Evolutionary conservation across 1,140 invertebrate genomes (phyloP).

Genomic region (Pachyrhynchus sulphureomaculatus): DNA sequence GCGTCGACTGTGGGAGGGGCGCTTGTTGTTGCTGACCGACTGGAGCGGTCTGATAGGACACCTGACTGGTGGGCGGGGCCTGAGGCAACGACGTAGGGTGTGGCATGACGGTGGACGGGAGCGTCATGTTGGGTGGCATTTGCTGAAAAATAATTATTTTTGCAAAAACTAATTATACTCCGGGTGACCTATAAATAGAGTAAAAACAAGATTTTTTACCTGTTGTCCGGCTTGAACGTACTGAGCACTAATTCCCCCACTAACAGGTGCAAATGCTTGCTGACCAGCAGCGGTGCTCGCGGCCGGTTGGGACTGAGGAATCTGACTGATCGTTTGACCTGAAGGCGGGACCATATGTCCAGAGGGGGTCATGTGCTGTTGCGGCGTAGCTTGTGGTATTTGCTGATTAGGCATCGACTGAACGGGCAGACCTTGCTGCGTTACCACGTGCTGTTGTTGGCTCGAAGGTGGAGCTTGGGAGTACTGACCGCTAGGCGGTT

Average conservation of each 20-base stretch:
- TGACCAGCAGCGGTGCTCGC: background rate
- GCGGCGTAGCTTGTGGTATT: slow-evolving; percentile 1
- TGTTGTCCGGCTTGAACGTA: slow-evolving; percentile 8
- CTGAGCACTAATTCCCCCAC: background rate
- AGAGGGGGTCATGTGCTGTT: background rate
- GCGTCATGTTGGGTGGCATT: background rate
- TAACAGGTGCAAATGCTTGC: slow-evolving; percentile 1
- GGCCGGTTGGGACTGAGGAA: background rate
- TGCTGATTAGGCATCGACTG: slow-evolving; percentile 12
- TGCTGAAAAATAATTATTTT: background rate
- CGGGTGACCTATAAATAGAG: background rate
- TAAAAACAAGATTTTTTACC: too few relatives aligned
- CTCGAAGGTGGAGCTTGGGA: background rate
- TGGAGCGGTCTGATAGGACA: slow-evolving; percentile 17
- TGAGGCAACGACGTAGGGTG: slow-evolving; percentile 1
- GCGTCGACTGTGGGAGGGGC: background rate
- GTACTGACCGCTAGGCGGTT: background rate
- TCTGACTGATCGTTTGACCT: background rate
- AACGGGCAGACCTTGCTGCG: background rate
- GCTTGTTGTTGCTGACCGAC: background rate
- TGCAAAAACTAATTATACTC: background rate
- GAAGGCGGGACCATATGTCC: background rate
- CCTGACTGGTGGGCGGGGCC: background rate
- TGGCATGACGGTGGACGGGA: background rate
- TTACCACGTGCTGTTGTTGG: slow-evolving; percentile 13